A percentile compares a stretch with the other conserved stretches of the same genome.
These are phyloP conservation scores for Oncorhynchus kisutch DNA, from an alignment of 2,113 vertebrate species.

Conservation along the genomic window DNA sequence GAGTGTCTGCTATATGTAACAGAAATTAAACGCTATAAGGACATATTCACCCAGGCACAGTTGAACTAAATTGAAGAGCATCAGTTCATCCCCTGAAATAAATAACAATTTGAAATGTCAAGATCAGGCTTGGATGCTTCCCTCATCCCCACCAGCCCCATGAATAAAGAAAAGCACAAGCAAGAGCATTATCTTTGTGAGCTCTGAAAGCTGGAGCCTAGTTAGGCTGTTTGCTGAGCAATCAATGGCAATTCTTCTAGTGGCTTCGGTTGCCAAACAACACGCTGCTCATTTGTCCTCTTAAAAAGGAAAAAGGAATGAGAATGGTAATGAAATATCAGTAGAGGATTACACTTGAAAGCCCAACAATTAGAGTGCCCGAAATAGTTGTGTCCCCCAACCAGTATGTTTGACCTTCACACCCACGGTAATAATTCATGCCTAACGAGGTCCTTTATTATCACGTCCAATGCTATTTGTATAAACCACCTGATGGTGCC, in stretches of 20 bases:
- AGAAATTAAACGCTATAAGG: too few species aligned
- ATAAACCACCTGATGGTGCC: conserved; percentile 6
- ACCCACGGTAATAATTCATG: conserved; percentile 1
- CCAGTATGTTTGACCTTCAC: neutral
- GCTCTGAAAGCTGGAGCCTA: neutral
- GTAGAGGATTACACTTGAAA: neutral
- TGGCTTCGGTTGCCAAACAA: conserved; percentile 3
- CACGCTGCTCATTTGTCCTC: neutral
- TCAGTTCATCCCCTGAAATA: neutral
- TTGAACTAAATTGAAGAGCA: too few species aligned
- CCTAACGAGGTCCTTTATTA: conserved; percentile 11
- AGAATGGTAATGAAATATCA: neutral
- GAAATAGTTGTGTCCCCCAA: neutral
- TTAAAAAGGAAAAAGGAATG: neutral
- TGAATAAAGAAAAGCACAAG: neutral
- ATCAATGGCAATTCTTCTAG: conserved; percentile 1
- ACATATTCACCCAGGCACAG: neutral
- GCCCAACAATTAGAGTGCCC: neutral
- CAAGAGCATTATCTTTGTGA: neutral
- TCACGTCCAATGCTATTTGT: conserved; percentile 2
- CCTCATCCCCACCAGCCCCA: neutral
- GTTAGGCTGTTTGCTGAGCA: neutral
- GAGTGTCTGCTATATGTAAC: too few species aligned
- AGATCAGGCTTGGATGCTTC: neutral
- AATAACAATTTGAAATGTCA: neutral